Evolutionary conservation across 30 jellyfish, hydroid and myxozoan genomes (phyloP).

Genomic region (Aurelia sp.): DNA sequence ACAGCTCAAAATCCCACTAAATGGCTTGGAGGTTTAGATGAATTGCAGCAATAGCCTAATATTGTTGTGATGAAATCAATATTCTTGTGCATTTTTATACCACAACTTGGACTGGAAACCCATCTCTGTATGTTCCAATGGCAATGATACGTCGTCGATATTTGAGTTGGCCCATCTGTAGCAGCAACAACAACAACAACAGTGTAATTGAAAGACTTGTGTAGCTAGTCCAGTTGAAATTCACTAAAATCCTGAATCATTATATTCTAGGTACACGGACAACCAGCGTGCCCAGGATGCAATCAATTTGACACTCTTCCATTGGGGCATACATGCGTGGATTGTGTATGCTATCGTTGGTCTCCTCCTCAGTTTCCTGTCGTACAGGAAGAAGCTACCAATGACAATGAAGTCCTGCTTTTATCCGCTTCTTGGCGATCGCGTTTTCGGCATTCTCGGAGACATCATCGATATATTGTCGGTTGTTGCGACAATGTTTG

Average conservation of each 20-base stretch:
- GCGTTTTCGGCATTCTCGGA: slow-evolving; percentile 84
- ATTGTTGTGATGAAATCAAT: too few relatives aligned
- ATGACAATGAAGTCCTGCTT: slow-evolving; percentile 96
- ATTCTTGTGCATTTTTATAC: too few relatives aligned
- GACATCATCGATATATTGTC: slow-evolving; percentile 91
- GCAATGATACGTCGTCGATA: too few relatives aligned
- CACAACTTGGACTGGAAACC: too few relatives aligned
- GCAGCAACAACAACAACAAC: too few relatives aligned
- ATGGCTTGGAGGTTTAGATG: too few relatives aligned
- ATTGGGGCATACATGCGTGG: slow-evolving; percentile 99
- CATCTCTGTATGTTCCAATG: too few relatives aligned
- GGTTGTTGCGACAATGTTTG: slow-evolving; percentile 96
- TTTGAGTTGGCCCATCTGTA: too few relatives aligned
- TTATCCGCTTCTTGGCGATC: slow-evolving; percentile 94
- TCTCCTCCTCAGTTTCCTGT: slow-evolving; percentile 79
- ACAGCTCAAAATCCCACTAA: too few relatives aligned
- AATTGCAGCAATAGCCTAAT: too few relatives aligned
- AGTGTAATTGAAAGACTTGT: too few relatives aligned
- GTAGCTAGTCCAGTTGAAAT: too few relatives aligned
- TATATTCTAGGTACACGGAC: slow-evolving; percentile 75
- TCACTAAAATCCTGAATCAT: not conserved
- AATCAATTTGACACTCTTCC: slow-evolving; percentile 85
- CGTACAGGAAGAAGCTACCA: slow-evolving; percentile 91
- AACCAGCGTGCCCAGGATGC: slow-evolving; percentile 97
- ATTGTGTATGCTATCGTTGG: slow-evolving; percentile 88